These are phyloP conservation scores for Antigone vipio DNA, from an alignment of 2,113 vertebrate species.

Conservation along the genomic window DNA sequence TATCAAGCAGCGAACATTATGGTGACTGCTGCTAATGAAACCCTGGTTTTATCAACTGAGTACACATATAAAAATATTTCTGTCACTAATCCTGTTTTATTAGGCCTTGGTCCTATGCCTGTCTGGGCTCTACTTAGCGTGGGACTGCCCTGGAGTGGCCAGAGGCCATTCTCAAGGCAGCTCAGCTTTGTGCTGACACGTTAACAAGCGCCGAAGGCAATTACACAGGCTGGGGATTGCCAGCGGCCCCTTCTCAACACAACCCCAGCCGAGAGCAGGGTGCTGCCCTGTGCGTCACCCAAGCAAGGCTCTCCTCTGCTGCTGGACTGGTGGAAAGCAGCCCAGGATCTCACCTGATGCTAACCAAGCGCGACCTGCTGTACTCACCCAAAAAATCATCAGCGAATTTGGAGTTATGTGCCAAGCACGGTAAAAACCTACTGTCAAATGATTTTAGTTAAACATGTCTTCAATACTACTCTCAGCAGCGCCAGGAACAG, in stretches of 20 bases:
- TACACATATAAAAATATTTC: background rate
- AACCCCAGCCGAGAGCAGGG: background rate
- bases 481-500: background rate
- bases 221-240: background rate
- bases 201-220: background rate
- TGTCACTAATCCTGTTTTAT: constrained; percentile 8
- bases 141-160: background rate
- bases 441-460: background rate
- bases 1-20: background rate
- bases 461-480: background rate
- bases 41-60: background rate
- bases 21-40: background rate
- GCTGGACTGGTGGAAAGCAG: background rate
- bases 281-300: background rate
- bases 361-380: background rate
- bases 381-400: rapidly evolving
- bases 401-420: background rate
- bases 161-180: background rate
- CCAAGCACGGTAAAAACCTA: background rate
- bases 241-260: background rate
- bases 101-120: background rate
- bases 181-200: constrained; percentile 19
- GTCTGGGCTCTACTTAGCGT: background rate
- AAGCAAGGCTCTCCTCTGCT: background rate
- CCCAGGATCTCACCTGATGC: background rate